Base-by-base conservation (phyloP, 2,797 vertebrate genomes). In the Morelia viridis region DNA sequence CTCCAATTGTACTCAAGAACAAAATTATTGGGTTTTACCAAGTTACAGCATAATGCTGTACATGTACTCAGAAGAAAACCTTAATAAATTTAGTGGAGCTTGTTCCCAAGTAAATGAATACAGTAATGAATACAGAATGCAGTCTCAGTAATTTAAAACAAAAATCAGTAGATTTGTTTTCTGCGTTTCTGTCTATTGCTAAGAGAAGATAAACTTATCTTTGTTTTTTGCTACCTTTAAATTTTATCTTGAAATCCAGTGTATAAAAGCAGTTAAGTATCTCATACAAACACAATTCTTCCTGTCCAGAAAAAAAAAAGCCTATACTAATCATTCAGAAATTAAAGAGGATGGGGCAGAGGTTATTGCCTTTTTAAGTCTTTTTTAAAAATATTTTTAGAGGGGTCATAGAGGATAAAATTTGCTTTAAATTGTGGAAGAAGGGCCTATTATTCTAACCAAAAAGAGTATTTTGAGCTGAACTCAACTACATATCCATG, bases 21-120 rank as follows among this genome's bases (percentile, higher is more conserved):
- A 46, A 62, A 41, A 80, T 80, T 13, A 65, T 17, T 46, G 15
- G 22, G 0, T 0, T 46, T 68, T 89, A 24, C 15, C 15, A 3
- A 41, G 10, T 24, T 89, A 71, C 5, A 71, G 61, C 26, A 50
- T 22, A 64, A 88, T 13, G 3, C 11, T 13, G 13, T 28, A 50
- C 13, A 85, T n/a, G 15, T n/a, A 88, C 13, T 88, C 61, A 65
- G 61, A 53, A 88, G 57, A 15, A 64, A 46, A 26, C 24, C 19
- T 26, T 41, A 15, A 15, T 46, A 26, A 28, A 10, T 88, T 65
- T 2, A 24, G 41, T 15, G 24, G 35, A 61, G 62, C 6, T 28
- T 64, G 41, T 46, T 50, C 6, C 60, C 60, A 88, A 65, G 15
- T 19, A 65, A 17, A 17, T 88, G 3, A n/a, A 53, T 88, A 10